A percentile compares a stretch with the other conserved stretches of the same genome.
These are phyloP conservation scores for Gymnogyps californianus DNA, from an alignment of 2,113 vertebrate genomes.

Conservation along the genomic window DNA sequence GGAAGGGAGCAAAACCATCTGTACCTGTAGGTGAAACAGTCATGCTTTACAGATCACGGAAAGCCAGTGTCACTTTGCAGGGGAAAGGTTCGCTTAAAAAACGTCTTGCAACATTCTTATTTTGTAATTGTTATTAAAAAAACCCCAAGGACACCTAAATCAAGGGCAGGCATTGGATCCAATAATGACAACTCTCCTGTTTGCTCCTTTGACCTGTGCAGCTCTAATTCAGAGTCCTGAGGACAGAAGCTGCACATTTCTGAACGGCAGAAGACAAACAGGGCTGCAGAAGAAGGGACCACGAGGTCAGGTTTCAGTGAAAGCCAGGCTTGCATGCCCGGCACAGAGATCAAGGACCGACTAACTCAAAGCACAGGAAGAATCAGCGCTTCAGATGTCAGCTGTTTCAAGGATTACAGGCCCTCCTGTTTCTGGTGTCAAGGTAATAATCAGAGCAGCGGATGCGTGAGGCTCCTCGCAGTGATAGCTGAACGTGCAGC, in stretches of 20 bases:
- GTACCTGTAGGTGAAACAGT: not conserved
- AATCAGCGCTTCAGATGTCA: not conserved
- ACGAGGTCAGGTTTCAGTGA: conserved; percentile 34
- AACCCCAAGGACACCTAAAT: not conserved
- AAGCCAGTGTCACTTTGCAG: not conserved
- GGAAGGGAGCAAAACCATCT: not conserved
- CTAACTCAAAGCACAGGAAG: conserved; percentile 51
- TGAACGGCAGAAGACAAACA: not conserved
- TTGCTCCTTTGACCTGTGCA: not conserved
- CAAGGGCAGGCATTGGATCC: not conserved
- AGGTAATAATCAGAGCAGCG: conserved; percentile 30
- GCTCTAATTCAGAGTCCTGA: conserved; percentile 36
- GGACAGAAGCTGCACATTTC: not conserved
- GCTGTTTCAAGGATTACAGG: conserved; percentile 9
- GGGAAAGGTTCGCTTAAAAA: not conserved
- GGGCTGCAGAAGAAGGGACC: not conserved
- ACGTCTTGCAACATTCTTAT: not conserved
- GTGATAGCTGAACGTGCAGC: not conserved
- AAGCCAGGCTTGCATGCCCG: conserved; percentile 20
- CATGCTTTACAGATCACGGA: not conserved
- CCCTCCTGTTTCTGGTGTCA: conserved; percentile 4
- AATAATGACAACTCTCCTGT: conserved; percentile 1
- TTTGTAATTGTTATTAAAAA: not conserved
- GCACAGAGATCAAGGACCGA: not conserved
- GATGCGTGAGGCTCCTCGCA: not conserved